Evolutionary conservation across 2,797 vertebrate genomes (phyloP), one percentile per base, ranked within the genome.

Genomic region (Gymnothorax reevesii): DNA sequence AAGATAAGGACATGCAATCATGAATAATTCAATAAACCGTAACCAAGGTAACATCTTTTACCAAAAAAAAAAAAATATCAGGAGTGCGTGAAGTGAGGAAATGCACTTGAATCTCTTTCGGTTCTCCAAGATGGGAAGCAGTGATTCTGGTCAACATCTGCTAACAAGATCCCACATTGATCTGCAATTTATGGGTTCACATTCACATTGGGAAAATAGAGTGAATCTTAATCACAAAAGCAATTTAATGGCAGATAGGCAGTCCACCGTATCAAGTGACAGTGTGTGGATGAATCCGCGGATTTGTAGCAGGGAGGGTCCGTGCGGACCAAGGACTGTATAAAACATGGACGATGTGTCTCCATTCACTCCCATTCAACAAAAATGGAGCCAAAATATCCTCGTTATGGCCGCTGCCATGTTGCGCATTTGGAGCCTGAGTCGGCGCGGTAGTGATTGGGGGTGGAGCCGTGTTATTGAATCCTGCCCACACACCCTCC

Each of bases 21-120:
- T 84, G 60, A 84, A 84, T 84, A 84, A 84, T 84, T 27, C 83
- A 84, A 84, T 62, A 66, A 62, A 20, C 82, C 15, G 82, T 64
- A 84, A 84, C 83, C 83, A 42, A 84, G 83, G 59, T 83, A 83
- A 83, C 82, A 83, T 83, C 82, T 83, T 66, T 66, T 66, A n/a
- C 9, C 33, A 42, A 42, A 42, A 42, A 42, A n/a, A n/a, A n/a
- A n/a, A n/a, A 66, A n/a, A 66, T 4, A 42, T 64, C 20, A 20
- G 20, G 1, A 42, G 4, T 20, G 83, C 17, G 57, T 25, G 33
- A 42, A 64, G 17, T 9, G 13, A 42, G 17, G 22, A 64, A 2
- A 49, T 62, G 59, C 22, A 64, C 52, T 64, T 62, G 83, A 49
- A 84, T 64, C 59, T 42, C 12, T 84, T 42, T 17, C 15, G 9